Evolutionary conservation across 2,888 invertebrate species (phyloP).

Genomic region (Coelinius sp.): DNA sequence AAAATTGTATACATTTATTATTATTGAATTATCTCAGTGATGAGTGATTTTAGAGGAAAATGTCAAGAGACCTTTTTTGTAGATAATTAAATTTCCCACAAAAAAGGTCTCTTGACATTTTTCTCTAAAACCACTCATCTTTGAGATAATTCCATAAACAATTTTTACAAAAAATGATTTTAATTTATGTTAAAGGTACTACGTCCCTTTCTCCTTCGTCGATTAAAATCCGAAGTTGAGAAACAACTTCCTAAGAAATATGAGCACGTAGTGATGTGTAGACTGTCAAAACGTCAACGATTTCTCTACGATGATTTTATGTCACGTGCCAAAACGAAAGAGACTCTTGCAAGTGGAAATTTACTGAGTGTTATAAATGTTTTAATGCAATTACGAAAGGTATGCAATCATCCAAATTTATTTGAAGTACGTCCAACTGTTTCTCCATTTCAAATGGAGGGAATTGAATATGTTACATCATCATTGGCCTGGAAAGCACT

Average conservation of each 20-base stretch:
- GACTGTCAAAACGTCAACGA: slow-evolving; percentile 95
- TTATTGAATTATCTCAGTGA: no score
- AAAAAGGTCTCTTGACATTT: no score
- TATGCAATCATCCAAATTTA: slow-evolving; percentile 98
- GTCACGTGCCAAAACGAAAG: slow-evolving; percentile 95
- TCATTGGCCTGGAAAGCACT: slow-evolving; percentile 80
- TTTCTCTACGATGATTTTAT: slow-evolving; percentile 99
- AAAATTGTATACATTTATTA: no score
- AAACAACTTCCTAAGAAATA: slow-evolving; percentile 98
- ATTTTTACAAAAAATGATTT: slow-evolving; percentile 14
- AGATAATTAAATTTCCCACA: no score
- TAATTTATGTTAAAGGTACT: slow-evolving; percentile 76
- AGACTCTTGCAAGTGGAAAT: slow-evolving; percentile 93
- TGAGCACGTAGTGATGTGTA: slow-evolving; percentile 94
- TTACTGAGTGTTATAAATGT: slow-evolving; percentile 96
- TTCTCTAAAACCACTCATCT: no score
- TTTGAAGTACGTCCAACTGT: slow-evolving; percentile 96
- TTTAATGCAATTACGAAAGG: slow-evolving; percentile 96
- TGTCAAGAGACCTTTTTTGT: no score
- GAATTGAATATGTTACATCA: slow-evolving; percentile 80
- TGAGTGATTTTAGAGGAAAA: no score
- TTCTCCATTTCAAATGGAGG: slow-evolving; percentile 93
- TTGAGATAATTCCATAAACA: no score
- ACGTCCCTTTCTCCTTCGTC: slow-evolving; percentile 91
- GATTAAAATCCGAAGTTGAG: slow-evolving; percentile 95